phyloP scores from a whole-genome alignment of 2,113 vertebrate genomes.

The Harpagus bidentatus region DNA sequence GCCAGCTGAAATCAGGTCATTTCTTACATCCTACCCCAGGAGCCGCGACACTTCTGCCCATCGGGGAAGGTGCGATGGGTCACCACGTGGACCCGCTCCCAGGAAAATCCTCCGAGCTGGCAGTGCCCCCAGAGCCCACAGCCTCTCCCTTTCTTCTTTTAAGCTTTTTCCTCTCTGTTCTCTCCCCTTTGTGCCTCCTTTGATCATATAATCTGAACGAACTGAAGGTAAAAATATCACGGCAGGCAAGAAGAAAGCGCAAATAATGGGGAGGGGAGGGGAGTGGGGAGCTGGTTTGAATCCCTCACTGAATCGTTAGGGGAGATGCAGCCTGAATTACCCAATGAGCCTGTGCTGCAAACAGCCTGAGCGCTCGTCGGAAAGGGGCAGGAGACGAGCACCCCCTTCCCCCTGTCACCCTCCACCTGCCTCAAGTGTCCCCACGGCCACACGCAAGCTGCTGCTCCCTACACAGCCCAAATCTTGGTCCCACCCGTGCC shows the following conservation, averaged over 20 bases:
- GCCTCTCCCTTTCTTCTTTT: constrained; percentile 31
- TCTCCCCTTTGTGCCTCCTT: constrained; percentile 59
- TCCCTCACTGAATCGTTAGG: neutral
- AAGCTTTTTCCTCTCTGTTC: constrained; percentile 46
- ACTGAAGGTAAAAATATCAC: constrained; percentile 70
- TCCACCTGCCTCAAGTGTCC: neutral
- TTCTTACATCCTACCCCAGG: neutral
- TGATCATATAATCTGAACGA: constrained; percentile 68
- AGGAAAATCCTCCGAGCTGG: neutral
- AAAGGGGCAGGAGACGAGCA: neutral
- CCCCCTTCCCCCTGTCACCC: neutral
- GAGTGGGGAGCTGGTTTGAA: neutral
- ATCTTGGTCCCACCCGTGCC: fast-evolving
- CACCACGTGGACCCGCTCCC: neutral
- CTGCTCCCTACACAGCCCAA: neutral
- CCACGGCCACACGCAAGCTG: fast-evolving
- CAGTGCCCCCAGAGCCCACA: neutral
- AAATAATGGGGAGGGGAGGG: neutral
- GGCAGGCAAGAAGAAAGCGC: constrained; percentile 30
- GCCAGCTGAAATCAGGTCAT: neutral
- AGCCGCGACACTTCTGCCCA: neutral
- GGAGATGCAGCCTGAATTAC: neutral
- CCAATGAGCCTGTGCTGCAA: neutral
- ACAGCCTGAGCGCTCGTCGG: fast-evolving
- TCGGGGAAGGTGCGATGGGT: neutral